Base-by-base conservation (phyloP, 2,888 invertebrate genomes). In the Caradrina kadenii region DNA sequence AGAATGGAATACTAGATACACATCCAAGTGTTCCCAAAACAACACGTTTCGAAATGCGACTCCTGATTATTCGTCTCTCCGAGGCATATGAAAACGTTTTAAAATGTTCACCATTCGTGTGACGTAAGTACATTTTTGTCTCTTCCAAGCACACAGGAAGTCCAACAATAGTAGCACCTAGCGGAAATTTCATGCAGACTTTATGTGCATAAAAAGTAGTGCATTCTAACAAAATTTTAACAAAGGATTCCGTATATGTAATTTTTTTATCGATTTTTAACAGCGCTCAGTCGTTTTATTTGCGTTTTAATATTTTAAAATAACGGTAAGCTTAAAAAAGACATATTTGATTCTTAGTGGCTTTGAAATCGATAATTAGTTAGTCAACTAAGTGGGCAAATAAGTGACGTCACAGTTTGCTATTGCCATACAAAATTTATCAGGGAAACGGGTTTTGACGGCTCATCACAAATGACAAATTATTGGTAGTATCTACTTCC, bases 81-180 rank as follows among this genome's bases (percentile, higher is more conserved):
- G 60, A 59, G 63, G n/a, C 26, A 63, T 45, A 73, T 63, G 60
- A 69, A 78, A 78, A 61, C 65, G 73, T 77, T 78, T 78, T 35
- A 70, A 76, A 69, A 54, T 69, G 52, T 56, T 63, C 66, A 52
- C 50, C 50, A 42, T 69, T 58, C 52, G 42, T 45, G n/a, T 22
- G 11, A 66, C 31, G 69, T 61, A 55, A 62, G 61, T 79, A 69
- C 63, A 76, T 69, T 79, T 79, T 79, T 69, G 69, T 76, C 68
- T 69, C 55, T 62, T 26, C 68, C 71, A 13, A 59, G 66, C 39
- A 50, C 56, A 48, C 66, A 48, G 63, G 66, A 69, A 75, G 64
- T 64, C 53, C 62, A 53, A 79, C 69, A 69, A 65, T 69, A 13
- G 66, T 54, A 62, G 58, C 49, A 59, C 39, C 66, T 53, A 61